A percentile compares a stretch with the other conserved stretches of the same genome.
Conservation (phyloP, 1,140 invertebrate genomes). For the Ridgeia piscesae region DNA sequence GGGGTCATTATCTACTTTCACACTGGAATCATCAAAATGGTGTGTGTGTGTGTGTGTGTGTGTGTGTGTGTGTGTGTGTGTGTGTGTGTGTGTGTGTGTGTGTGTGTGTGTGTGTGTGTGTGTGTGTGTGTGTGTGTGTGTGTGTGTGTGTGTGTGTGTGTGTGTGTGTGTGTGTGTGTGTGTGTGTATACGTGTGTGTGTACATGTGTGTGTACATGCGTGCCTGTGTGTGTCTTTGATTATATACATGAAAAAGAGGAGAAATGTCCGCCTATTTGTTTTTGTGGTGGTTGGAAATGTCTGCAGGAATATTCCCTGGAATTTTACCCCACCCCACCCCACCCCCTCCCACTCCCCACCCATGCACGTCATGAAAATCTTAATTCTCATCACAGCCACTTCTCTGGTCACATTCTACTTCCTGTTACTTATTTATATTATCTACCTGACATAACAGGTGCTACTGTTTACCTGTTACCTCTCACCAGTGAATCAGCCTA, state of each 20-base stretch:
- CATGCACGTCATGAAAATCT: no score
- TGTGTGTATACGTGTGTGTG: background rate
- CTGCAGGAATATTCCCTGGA: no score
- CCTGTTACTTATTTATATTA: no score
- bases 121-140: background rate
- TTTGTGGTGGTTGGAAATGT: no score
- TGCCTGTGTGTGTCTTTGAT: background rate
- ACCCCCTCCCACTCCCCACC: no score
- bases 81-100: background rate
- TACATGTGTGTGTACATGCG: background rate
- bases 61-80: background rate
- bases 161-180: background rate
- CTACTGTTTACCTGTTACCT: background rate
- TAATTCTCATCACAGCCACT: no score
- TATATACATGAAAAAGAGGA: no score
- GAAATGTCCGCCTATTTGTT: no score
- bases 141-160: background rate
- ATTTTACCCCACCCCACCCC: no score
- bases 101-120: background rate
- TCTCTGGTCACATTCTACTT: background rate
- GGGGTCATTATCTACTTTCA: no score
- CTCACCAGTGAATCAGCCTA: background rate
- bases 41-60: background rate
- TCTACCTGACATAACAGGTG: background rate
- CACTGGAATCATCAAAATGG: no score